A percentile compares a stretch with the other conserved stretches of the same genome.
These are phyloP conservation scores for Ypsolopha sequella DNA, from an alignment of 2,888 invertebrate species.

Conservation along the genomic window DNA sequence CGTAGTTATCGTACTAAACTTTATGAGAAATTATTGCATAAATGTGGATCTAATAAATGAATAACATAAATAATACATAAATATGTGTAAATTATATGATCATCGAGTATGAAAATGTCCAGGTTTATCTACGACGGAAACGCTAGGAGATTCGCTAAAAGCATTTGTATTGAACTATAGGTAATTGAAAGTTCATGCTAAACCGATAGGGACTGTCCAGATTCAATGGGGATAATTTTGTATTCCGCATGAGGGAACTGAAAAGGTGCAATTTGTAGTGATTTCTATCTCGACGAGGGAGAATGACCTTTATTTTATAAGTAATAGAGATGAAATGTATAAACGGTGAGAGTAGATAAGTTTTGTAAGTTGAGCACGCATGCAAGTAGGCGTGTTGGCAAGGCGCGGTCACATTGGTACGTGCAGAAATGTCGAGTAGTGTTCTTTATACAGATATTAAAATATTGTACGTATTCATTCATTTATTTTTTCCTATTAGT, in stretches of 20 bases:
- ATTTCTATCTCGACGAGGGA: neutral
- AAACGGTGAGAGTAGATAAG: neutral
- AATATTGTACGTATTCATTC: neutral
- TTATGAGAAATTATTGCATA: too few species aligned
- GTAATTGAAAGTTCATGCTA: conserved; percentile 2
- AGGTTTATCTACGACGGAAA: neutral
- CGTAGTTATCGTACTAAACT: too few species aligned
- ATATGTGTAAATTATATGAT: too few species aligned
- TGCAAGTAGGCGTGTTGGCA: neutral
- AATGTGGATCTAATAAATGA: too few species aligned
- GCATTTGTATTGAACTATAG: neutral
- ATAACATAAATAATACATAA: too few species aligned
- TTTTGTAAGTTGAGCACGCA: neutral
- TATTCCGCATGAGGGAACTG: conserved; percentile 17
- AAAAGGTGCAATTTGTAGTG: conserved; percentile 30
- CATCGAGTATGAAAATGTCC: neutral
- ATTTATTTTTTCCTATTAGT: too few species aligned
- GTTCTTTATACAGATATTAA: neutral
- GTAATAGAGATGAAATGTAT: neutral
- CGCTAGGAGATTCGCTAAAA: neutral
- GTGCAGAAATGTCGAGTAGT: neutral
- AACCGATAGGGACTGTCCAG: neutral
- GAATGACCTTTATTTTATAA: neutral
- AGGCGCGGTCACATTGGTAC: neutral
- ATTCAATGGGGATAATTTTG: conserved; percentile 12